Conservation (phyloP, 2,888 invertebrate genomes). For the Syritta pipiens region DNA sequence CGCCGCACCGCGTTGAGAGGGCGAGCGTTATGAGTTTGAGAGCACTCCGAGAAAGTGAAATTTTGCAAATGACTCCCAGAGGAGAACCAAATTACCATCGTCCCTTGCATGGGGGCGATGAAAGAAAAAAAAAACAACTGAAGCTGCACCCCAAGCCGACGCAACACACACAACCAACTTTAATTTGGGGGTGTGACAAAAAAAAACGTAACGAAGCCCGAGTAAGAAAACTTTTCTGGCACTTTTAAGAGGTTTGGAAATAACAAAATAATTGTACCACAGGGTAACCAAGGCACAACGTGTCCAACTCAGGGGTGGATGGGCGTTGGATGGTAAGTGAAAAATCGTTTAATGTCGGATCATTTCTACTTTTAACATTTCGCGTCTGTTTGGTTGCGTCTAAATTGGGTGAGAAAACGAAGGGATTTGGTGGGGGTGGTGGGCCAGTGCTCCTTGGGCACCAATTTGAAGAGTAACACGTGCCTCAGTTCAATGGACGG, state of each 20-base stretch:
- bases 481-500: slow-evolving; percentile 18
- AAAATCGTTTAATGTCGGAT: slow-evolving; percentile 45
- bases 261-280: slow-evolving; percentile 57
- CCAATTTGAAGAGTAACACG: slow-evolving; percentile 21
- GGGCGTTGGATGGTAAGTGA: slow-evolving; percentile 21
- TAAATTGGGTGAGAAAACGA: slow-evolving; percentile 26
- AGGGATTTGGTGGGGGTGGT: not conserved
- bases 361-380: slow-evolving; percentile 18
- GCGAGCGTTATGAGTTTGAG: slow-evolving; percentile 13
- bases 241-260: slow-evolving; percentile 52
- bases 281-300: slow-evolving; percentile 50
- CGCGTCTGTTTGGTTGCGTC: slow-evolving; percentile 8
- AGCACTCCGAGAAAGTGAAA: slow-evolving; percentile 49
- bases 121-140: not conserved
- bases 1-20: not conserved
- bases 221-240: slow-evolving; percentile 28
- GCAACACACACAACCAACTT: too few species aligned
- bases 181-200: not conserved
- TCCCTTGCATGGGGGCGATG: not conserved
- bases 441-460: slow-evolving; percentile 7
- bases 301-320: slow-evolving; percentile 20
- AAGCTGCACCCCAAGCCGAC: slow-evolving; percentile 7
- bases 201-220: slow-evolving; percentile 19
- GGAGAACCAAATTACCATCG: slow-evolving; percentile 55
- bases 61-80: slow-evolving; percentile 58